A percentile compares a stretch with the other conserved stretches of the same genome.
phyloP scores from a whole-genome alignment of 2,888 invertebrate genomes.

The Timema podura region DNA sequence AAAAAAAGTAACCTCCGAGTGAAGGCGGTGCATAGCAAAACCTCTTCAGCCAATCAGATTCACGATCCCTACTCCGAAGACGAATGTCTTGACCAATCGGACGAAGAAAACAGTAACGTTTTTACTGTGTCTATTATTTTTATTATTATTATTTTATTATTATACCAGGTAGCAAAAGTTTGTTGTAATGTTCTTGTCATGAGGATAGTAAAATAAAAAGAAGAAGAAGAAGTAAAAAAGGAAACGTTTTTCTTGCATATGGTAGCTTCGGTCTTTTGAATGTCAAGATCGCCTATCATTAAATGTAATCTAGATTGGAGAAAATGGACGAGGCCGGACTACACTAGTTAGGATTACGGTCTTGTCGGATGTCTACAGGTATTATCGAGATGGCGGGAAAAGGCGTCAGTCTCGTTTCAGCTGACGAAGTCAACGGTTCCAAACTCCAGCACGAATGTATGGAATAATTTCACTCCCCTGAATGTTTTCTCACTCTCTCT shows the following conservation, averaged over 20 bases:
- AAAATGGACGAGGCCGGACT: slow-evolving; percentile 10
- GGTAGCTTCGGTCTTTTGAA: slow-evolving; percentile 21
- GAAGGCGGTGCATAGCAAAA: slow-evolving; percentile 24
- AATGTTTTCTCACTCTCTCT: no score
- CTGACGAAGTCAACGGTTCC: no score
- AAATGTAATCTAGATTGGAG: slow-evolving; percentile 28
- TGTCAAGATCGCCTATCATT: slow-evolving; percentile 23
- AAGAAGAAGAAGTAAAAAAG: slow-evolving; percentile 2
- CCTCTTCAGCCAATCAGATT: slow-evolving; percentile 21
- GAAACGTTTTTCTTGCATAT: slow-evolving; percentile 17
- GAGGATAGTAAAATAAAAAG: slow-evolving; percentile 10
- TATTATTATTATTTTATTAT: not conserved
- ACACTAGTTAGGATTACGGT: no score
- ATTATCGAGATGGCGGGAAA: no score
- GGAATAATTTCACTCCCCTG: no score
- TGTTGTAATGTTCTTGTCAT: slow-evolving; percentile 7
- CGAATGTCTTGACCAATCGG: slow-evolving; percentile 21
- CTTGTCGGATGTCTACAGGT: no score
- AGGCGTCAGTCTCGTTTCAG: no score
- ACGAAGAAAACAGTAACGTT: not conserved
- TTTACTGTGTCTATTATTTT: not conserved
- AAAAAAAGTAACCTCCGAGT: slow-evolving; percentile 7
- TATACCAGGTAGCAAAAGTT: slow-evolving; percentile 13
- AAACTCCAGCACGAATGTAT: no score
- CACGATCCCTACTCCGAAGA: slow-evolving; percentile 19